A percentile compares a stretch with the other conserved stretches of the same genome.
phyloP scores from a whole-genome alignment of 2,113 vertebrate species.

The Neomonachus schauinslandi region DNA sequence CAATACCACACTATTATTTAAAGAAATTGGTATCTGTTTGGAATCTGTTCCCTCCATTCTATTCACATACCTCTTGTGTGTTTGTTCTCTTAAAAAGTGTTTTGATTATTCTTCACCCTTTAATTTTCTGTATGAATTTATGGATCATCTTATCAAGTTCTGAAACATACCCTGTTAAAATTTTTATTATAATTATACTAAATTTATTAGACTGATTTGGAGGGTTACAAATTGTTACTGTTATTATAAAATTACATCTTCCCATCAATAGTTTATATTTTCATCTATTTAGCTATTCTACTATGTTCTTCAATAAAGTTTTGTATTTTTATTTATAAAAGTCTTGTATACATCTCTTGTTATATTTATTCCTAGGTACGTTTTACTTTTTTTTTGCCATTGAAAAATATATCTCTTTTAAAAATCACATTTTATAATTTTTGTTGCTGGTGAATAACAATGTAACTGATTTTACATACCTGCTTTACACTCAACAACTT shows the following conservation, averaged over 20 bases:
- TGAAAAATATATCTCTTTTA: background rate
- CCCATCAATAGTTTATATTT: background rate
- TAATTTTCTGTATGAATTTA: slow-evolving; percentile 5
- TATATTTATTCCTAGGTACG: background rate
- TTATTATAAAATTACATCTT: background rate
- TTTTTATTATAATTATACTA: background rate
- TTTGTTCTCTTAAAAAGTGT: background rate
- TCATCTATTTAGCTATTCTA: background rate
- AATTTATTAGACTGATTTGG: background rate
- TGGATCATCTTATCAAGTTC: background rate
- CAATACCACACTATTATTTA: background rate
- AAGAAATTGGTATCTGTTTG: background rate
- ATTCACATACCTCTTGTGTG: background rate
- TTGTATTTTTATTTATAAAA: background rate
- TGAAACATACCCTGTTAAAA: background rate
- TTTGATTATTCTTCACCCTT: background rate
- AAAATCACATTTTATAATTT: background rate
- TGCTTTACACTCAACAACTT: background rate
- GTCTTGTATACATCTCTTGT: background rate
- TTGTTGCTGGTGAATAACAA: background rate
- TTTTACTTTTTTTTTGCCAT: slow-evolving; percentile 5
- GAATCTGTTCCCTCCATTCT: background rate
- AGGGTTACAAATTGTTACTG: background rate
- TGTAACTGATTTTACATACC: background rate
- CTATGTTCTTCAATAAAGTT: background rate